A percentile compares a stretch with the other conserved stretches of the same genome.
These are phyloP conservation scores for Electrona antarctica DNA, from an alignment of 2,113 vertebrate genomes.

Conservation along the genomic window DNA sequence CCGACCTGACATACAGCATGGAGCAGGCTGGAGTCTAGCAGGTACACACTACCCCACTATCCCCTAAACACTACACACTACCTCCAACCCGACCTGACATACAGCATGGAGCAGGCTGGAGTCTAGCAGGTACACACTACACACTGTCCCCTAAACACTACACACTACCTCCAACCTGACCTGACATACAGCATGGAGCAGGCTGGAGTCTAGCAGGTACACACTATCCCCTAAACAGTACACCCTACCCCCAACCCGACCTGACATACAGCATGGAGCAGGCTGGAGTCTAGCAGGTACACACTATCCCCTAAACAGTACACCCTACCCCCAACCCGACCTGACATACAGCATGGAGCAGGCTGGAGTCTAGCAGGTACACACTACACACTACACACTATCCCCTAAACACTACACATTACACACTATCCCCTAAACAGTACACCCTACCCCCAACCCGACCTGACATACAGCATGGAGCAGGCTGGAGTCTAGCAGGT, in stretches of 20 bases:
- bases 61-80: no score
- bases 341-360: conserved; percentile 99
- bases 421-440: no score
- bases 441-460: no score
- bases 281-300: conserved; percentile 90
- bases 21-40: conserved; percentile 96
- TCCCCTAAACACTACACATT: no score
- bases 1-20: conserved; percentile 98
- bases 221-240: neutral
- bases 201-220: neutral
- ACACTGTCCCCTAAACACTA: neutral
- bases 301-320: neutral
- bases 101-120: no score
- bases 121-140: no score
- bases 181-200: no score
- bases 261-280: conserved; percentile 99
- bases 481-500: no score
- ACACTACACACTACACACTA: no score
- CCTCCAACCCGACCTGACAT: no score
- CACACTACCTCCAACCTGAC: neutral
- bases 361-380: conserved; percentile 90
- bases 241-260: conserved; percentile 61
- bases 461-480: no score
- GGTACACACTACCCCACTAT: conserved; percentile 36
- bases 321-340: no score